phyloP scores from a whole-genome alignment of 2,888 invertebrate genomes.

The Platycnemis pennipes region DNA sequence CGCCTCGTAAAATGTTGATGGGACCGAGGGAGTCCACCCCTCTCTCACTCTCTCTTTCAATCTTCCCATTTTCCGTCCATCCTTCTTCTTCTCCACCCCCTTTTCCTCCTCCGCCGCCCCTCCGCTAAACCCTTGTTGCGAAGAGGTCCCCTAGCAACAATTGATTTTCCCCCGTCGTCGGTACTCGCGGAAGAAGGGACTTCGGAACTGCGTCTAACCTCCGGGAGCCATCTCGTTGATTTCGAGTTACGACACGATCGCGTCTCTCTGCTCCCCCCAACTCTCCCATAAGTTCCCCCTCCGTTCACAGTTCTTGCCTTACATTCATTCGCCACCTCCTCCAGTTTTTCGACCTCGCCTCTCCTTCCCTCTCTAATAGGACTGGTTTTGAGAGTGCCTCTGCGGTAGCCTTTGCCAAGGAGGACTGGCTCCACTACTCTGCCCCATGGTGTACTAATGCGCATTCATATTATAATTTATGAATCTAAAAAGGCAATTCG shows the following conservation, averaged over 20 bases:
- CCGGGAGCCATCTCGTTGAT: not conserved
- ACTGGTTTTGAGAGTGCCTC: no score
- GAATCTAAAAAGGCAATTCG: no score
- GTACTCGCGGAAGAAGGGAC: not conserved
- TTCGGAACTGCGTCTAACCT: not conserved
- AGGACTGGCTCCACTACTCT: no score
- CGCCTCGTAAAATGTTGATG: not conserved
- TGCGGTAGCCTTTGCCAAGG: no score
- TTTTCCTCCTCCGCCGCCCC: not conserved
- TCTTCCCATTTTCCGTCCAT: not conserved
- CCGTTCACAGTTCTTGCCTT: not conserved
- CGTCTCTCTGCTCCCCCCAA: not conserved
- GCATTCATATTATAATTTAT: no score
- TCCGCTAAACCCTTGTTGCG: not conserved
- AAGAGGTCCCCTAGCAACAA: not conserved
- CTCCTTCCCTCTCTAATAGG: not conserved
- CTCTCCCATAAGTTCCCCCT: not conserved
- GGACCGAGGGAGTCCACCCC: not conserved
- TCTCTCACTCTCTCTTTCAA: not conserved
- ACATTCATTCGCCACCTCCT: not conserved
- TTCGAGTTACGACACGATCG: conserved; percentile 12
- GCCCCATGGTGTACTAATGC: no score
- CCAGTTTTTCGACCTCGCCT: not conserved
- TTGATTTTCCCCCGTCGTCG: not conserved
- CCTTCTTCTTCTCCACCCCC: not conserved